Percentiles rank a stretch among this genome's conserved stretches.
Evolutionary conservation across 2,797 vertebrate species (phyloP).

Genomic region (Gymnoscopelus microlampas): DNA sequence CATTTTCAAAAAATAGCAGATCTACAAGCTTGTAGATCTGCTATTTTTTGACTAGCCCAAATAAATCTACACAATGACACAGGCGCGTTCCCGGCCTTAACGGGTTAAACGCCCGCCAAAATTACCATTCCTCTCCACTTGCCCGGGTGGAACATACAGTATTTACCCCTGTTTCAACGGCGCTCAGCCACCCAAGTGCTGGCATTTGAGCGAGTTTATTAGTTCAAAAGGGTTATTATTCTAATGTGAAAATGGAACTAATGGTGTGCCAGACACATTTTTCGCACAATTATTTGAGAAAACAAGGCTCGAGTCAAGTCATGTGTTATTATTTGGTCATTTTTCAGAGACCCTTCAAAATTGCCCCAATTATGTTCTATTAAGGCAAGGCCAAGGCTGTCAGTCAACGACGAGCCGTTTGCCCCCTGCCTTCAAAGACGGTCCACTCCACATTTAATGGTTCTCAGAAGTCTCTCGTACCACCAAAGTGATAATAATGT

Average conservation of each 20-base stretch:
- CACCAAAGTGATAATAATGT: conserved; percentile 60
- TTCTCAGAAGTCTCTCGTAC: conserved; percentile 74
- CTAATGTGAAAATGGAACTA: conserved; percentile 88
- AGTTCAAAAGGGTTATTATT: conserved; percentile 87
- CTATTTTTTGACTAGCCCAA: no score
- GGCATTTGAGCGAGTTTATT: conserved; percentile 82
- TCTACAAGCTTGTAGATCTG: no score
- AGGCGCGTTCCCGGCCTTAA: no score
- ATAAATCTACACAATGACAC: no score
- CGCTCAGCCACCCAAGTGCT: conserved; percentile 67
- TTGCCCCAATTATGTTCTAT: conserved; percentile 97
- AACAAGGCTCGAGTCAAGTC: conserved; percentile 85
- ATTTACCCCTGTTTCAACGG: conserved; percentile 51
- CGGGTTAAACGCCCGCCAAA: conserved; percentile 38
- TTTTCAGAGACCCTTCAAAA: conserved; percentile 87
- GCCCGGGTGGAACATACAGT: conserved; percentile 61
- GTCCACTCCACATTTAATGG: conserved; percentile 75
- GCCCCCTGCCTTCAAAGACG: conserved; percentile 86
- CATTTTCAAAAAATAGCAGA: no score
- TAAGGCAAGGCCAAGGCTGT: conserved; percentile 96
- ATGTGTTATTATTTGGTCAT: conserved; percentile 87
- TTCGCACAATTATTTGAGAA: conserved; percentile 85
- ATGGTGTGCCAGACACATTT: conserved; percentile 83
- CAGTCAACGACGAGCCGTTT: conserved; percentile 87
- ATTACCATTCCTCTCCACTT: conserved; percentile 56